Evolutionary conservation across 1,140 invertebrate species (phyloP).

Genomic region (Bactericera cockerelli): DNA sequence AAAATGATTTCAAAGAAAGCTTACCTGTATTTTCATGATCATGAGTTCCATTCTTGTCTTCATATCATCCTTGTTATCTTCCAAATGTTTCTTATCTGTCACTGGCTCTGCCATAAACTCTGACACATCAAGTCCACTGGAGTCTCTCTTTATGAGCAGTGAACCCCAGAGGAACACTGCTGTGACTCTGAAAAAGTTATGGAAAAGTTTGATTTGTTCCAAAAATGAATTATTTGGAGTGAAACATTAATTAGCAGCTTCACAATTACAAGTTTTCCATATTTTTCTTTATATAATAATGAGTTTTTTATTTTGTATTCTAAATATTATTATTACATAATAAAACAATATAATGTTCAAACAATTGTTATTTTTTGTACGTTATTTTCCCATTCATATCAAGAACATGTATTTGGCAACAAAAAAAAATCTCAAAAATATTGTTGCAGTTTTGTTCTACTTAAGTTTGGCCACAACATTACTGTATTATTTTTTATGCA

Average conservation of each 20-base stretch:
- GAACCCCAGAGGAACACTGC: conserved; percentile 2
- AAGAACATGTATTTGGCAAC: neutral
- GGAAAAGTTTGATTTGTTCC: neutral
- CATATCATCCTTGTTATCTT: conserved; percentile 56
- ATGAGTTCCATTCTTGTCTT: conserved; percentile 78
- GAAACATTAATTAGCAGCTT: neutral
- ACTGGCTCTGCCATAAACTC: conserved; percentile 67
- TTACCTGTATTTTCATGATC: conserved; percentile 70
- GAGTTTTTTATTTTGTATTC: neutral
- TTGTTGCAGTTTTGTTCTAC: too few relatives aligned
- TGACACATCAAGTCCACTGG: conserved; percentile 11
- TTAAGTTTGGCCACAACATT: too few relatives aligned
- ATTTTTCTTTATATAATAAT: too few relatives aligned
- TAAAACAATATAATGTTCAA: neutral
- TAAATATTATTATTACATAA: neutral
- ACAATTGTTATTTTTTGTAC: neutral
- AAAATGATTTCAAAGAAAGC: too few relatives aligned
- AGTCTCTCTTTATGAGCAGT: neutral
- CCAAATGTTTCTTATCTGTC: conserved; percentile 45
- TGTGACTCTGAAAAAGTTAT: neutral
- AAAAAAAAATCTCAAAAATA: neutral
- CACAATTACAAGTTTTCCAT: too few relatives aligned
- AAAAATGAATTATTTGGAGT: neutral
- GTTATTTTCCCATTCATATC: neutral
- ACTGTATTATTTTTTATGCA: too few relatives aligned